Percentiles rank a stretch among this genome's conserved stretches.
Evolutionary conservation across 2,888 invertebrate species (phyloP).

Genomic region (Rhopalosiphum nymphaeae): DNA sequence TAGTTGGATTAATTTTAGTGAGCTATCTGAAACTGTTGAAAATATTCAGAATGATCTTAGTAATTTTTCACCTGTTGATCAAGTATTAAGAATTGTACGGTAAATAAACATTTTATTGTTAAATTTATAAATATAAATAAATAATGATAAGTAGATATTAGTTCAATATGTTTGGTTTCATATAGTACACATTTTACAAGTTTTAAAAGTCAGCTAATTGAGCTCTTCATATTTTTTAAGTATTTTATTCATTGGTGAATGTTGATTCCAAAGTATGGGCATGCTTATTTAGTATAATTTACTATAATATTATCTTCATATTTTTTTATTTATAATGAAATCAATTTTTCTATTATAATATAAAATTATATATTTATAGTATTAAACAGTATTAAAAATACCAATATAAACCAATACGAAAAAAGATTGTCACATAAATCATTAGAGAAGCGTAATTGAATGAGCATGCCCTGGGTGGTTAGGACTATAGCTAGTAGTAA

Average conservation of each 20-base stretch:
- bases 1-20: constrained; percentile 47
- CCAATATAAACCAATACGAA: too few relatives aligned
- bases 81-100: constrained; percentile 43
- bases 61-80: constrained; percentile 29
- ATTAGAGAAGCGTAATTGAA: too few relatives aligned
- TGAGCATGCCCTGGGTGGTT: too few relatives aligned
- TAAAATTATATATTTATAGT: too few relatives aligned
- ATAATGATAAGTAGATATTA: background rate
- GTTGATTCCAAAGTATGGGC: too few relatives aligned
- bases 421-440: too few relatives aligned
- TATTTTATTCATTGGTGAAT: background rate
- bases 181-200: background rate
- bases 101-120: constrained; percentile 28
- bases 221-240: background rate
- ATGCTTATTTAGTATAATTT: too few relatives aligned
- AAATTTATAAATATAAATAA: background rate
- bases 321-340: too few relatives aligned
- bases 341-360: too few relatives aligned
- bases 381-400: too few relatives aligned
- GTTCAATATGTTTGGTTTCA: background rate
- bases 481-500: too few relatives aligned
- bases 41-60: constrained; percentile 17
- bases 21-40: constrained; percentile 28
- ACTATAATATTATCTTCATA: too few relatives aligned
- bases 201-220: background rate